Conservation (phyloP, 2,797 vertebrate genomes). For the Micrastur ruficollis region DNA sequence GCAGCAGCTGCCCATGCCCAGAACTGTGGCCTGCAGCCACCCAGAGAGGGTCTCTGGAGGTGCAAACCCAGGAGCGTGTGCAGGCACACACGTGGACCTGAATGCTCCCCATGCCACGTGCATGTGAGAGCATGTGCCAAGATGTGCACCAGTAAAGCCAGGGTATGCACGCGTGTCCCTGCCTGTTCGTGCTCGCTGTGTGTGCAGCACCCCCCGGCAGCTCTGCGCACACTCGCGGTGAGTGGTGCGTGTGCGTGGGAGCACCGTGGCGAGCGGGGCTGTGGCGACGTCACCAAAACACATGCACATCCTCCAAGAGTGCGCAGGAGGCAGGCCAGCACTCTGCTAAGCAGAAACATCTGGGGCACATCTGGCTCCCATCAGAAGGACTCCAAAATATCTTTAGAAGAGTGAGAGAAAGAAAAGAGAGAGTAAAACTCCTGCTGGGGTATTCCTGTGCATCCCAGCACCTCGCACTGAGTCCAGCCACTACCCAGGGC, state of each 20-base stretch:
- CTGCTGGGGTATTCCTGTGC: not conserved
- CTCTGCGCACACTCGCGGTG: not conserved
- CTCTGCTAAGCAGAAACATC: conserved; percentile 25
- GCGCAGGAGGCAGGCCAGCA: not conserved
- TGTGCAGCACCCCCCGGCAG: not conserved
- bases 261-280: rapidly evolving
- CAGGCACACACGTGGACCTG: rapidly evolving
- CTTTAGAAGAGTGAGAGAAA: not conserved
- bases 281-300: not conserved
- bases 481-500: not conserved
- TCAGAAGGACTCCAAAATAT: not conserved
- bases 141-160: not conserved
- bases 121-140: not conserved
- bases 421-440: not conserved
- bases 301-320: rapidly evolving
- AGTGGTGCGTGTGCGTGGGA: not conserved
- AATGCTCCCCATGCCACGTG: not conserved
- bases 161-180: rapidly evolving
- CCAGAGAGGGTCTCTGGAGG: not conserved
- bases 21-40: rapidly evolving
- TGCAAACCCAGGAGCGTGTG: not conserved
- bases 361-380: conserved; percentile 48
- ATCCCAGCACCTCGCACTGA: not conserved
- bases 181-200: not conserved
- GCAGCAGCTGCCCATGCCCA: not conserved